These are phyloP conservation scores for Oreocharis arfaki DNA, from an alignment of 2,113 vertebrate genomes.

Conservation along the genomic window DNA sequence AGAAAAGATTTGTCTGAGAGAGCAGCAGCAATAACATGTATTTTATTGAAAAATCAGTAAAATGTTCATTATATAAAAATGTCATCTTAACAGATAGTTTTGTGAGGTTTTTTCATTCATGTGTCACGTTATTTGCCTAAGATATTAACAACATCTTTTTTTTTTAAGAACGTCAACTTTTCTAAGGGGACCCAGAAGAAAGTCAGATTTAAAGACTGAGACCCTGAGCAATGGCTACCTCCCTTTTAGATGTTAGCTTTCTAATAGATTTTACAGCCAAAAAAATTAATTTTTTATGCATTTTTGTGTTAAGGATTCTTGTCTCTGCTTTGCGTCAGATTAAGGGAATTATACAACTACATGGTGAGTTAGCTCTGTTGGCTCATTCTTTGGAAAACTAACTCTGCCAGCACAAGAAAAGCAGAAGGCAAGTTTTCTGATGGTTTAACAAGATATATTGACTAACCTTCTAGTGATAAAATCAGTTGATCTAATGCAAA, in stretches of 20 bases:
- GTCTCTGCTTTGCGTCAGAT: not conserved
- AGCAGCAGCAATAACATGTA: not conserved
- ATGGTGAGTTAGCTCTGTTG: not conserved
- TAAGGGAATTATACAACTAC: not conserved
- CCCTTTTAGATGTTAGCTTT: not conserved
- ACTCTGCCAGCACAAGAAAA: not conserved
- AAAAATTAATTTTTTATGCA: not conserved
- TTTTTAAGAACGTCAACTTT: not conserved
- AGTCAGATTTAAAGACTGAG: not conserved
- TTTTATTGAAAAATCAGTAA: not conserved
- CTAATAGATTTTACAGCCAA: not conserved
- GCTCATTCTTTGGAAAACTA: not conserved
- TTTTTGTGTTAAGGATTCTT: not conserved
- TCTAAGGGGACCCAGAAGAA: not conserved
- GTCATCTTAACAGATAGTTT: not conserved
- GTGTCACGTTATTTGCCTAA: not conserved
- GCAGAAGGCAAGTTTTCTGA: not conserved
- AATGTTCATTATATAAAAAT: not conserved
- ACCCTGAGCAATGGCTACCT: not conserved
- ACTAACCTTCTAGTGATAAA: not conserved
- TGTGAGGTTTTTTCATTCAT: not conserved
- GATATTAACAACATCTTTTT: not conserved
- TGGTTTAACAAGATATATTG: not conserved
- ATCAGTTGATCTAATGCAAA: not conserved
- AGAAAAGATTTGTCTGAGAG: not conserved